A percentile compares a stretch with the other conserved stretches of the same genome.
Conservation (phyloP, 1,140 invertebrate species). For the Penaeus vannamei region DNA sequence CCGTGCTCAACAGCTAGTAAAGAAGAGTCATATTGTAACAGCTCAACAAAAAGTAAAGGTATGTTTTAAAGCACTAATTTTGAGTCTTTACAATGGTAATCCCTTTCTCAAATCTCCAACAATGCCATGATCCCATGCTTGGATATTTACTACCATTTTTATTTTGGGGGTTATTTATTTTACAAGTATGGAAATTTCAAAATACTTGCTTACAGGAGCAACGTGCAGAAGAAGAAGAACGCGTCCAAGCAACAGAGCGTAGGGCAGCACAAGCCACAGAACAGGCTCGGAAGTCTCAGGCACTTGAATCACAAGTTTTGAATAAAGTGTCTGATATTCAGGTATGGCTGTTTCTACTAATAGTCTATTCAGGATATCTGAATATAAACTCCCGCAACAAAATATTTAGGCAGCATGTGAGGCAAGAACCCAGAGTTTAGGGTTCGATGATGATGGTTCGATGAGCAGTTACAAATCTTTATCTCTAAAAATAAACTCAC, state of each 20-base stretch:
- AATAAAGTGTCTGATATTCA: conserved; percentile 57
- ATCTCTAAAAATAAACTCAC: no score
- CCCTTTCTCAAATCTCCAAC: no score
- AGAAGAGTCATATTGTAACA: conserved; percentile 66
- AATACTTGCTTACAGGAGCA: conserved; percentile 45
- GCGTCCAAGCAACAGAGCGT: conserved; percentile 56
- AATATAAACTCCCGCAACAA: no score
- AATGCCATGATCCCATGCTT: no score
- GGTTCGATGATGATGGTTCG: no score
- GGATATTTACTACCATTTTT: not conserved
- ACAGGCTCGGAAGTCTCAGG: conserved; percentile 62
- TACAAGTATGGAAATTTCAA: not conserved
- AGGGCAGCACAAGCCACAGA: conserved; percentile 59
- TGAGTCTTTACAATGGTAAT: not conserved
- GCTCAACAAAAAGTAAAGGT: conserved; percentile 67
- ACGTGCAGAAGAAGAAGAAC: conserved; percentile 61
- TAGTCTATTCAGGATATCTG: no score
- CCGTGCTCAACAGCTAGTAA: conserved; percentile 63
- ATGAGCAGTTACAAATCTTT: no score
- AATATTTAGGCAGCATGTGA: no score
- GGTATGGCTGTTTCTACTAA: conserved; percentile 27
- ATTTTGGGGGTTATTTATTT: not conserved
- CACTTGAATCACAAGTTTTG: conserved; percentile 55
- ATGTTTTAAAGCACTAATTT: conserved; percentile 8
- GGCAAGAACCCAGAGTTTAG: no score